These are phyloP conservation scores for Plectrocnemia conspersa DNA, from an alignment of 1,140 invertebrate species.

Conservation along the genomic window DNA sequence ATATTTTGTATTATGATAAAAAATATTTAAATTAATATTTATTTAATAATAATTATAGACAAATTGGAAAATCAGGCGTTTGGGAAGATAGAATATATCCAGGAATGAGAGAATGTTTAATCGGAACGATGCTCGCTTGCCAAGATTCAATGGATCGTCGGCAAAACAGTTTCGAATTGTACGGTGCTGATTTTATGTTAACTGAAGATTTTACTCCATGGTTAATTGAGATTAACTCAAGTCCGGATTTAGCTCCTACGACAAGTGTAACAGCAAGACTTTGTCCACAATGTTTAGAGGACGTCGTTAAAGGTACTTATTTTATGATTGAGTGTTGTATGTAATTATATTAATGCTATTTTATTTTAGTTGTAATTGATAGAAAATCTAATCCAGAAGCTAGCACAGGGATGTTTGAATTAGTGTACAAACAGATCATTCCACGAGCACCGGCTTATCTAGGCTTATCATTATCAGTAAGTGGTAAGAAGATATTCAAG, in stretches of 20 bases:
- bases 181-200: conserved; percentile 90
- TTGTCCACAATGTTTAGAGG: conserved; percentile 83
- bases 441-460: conserved; percentile 79
- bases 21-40: conserved; percentile 7
- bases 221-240: conserved; percentile 93
- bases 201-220: conserved; percentile 85
- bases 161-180: conserved; percentile 87
- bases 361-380: conserved; percentile 80
- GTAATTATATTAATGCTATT: conserved; percentile 22
- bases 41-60: conserved; percentile 41
- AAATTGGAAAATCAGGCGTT: conserved; percentile 66
- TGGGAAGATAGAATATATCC: conserved; percentile 83
- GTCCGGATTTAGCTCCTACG: conserved; percentile 83
- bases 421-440: conserved; percentile 68
- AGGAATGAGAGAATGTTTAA: conserved; percentile 82
- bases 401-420: conserved; percentile 81
- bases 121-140: conserved; percentile 80
- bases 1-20: no score
- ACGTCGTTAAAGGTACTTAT: conserved; percentile 81
- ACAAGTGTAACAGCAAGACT: conserved; percentile 83
- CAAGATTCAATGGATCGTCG: conserved; percentile 82
- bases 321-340: conserved; percentile 8
- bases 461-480: conserved; percentile 69
- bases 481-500: conserved; percentile 57
- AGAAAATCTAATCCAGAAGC: conserved; percentile 68